Evolutionary conservation across 2,888 invertebrate genomes (phyloP).

Genomic region (Gastrophysa polygoni): DNA sequence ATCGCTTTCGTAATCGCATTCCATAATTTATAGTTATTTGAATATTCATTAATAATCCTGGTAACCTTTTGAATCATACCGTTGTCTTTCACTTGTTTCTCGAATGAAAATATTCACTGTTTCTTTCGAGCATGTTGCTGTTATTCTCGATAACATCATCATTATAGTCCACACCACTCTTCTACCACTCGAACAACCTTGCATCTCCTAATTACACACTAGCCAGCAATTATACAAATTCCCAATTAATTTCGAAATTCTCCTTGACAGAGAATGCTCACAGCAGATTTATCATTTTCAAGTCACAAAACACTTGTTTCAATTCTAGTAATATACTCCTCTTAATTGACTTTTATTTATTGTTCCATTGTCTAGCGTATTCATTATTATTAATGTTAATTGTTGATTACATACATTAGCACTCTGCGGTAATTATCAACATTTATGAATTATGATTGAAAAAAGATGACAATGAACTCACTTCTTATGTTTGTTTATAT

Average conservation of each 20-base stretch:
- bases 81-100: neutral
- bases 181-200: constrained; percentile 10
- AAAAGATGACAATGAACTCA: neutral
- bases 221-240: constrained; percentile 11
- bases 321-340: neutral
- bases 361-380: neutral
- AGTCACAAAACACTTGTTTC: neutral
- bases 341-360: neutral
- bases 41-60: neutral
- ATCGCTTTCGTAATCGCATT: neutral
- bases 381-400: neutral
- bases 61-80: neutral
- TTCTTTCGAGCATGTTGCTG: too few species aligned
- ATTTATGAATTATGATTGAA: neutral
- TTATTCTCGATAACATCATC: neutral
- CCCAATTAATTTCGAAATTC: constrained; percentile 8
- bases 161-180: neutral
- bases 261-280: constrained; percentile 10
- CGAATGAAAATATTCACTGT: too few species aligned
- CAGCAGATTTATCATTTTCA: neutral
- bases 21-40: neutral
- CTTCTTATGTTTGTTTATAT: too few species aligned
- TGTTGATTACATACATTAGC: too few species aligned
- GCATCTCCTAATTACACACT: constrained; percentile 16
- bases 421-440: neutral